A percentile compares a stretch with the other conserved stretches of the same genome.
These are phyloP conservation scores for Neolamprologus devosi DNA, from an alignment of 2,113 vertebrate genomes.

Conservation along the genomic window DNA sequence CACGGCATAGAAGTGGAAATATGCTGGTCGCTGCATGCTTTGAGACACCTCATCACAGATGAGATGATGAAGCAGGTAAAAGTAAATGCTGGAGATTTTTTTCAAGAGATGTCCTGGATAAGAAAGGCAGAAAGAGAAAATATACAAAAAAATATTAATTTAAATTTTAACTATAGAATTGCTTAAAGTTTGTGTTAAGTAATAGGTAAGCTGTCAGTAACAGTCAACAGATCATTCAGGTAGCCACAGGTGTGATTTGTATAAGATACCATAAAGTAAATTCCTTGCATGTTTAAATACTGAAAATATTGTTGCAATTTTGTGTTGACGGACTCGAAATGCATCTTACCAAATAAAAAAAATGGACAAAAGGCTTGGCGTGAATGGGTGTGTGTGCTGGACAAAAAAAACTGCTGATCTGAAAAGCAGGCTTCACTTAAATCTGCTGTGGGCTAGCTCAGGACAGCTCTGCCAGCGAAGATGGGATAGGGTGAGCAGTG, in stretches of 20 bases:
- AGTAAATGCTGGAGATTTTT: neutral
- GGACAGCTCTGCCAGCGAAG: neutral
- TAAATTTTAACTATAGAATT: neutral
- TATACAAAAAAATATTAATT: neutral
- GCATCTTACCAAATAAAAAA: neutral
- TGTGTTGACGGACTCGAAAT: neutral
- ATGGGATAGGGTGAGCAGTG: neutral
- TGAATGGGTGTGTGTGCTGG: neutral
- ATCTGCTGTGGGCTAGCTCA: neutral
- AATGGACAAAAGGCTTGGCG: neutral
- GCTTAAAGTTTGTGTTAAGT: neutral
- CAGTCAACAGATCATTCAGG: neutral
- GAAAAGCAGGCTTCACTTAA: slow-evolving; percentile 5
- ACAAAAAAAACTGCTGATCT: neutral
- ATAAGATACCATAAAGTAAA: neutral
- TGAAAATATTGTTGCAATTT: neutral
- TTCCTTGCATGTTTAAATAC: neutral
- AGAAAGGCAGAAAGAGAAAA: neutral
- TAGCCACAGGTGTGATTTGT: neutral
- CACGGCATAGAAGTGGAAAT: neutral
- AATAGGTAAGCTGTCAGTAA: neutral
- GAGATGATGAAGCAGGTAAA: neutral
- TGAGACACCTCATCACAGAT: neutral
- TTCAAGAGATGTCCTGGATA: neutral
- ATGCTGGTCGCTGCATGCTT: neutral